Base-by-base conservation (phyloP, 1,140 invertebrate genomes). In the Trinorchestia longiramus region DNA sequence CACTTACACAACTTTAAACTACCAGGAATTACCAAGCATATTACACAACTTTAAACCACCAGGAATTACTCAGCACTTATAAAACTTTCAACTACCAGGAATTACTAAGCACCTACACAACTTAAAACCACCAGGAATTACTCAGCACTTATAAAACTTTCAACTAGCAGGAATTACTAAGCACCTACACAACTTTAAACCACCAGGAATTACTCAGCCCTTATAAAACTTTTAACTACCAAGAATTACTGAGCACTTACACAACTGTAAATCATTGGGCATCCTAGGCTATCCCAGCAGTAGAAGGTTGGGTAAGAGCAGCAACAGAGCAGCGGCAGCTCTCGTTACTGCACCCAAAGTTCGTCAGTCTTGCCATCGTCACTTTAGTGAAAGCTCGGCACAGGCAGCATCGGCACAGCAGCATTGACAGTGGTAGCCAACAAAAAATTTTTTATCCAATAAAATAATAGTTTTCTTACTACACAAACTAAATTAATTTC, bases 141-240 rank as follows among this genome's bases (percentile, higher is more conserved):
- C n/a, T n/a, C n/a, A n/a, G n/a, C n/a, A n/a, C n/a, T n/a, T n/a
- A n/a, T n/a, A 53, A 53, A 53, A 53, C 19, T 11, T 11, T 53
- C 19, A 6, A 53, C n/a, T n/a, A n/a, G n/a, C n/a, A n/a, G n/a
- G n/a, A n/a, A n/a, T n/a, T n/a, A n/a, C n/a, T n/a, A n/a, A 53
- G 47, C 47, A 96, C 96, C 96, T 96, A 96, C 96, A 96, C 96
- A 96, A 95, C 96, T 90, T 91, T 62, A 96, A 95, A 95, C 96
- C 96, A 96, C 96, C 95, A 96, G 96, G 96, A 96, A 96, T 96
- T n/a, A n/a, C n/a, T n/a, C n/a, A n/a, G n/a, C n/a, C n/a, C n/a
- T n/a, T n/a, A n/a, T n/a, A 53, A 53, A 53, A 53, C 19, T 11
- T 11, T 53, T 53, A 6, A 53, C 19, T 11, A 53, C 8, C 6